A percentile compares a stretch with the other conserved stretches of the same genome.
phyloP scores from a whole-genome alignment of 2,888 invertebrate genomes.

The Prenolepis imparis region DNA sequence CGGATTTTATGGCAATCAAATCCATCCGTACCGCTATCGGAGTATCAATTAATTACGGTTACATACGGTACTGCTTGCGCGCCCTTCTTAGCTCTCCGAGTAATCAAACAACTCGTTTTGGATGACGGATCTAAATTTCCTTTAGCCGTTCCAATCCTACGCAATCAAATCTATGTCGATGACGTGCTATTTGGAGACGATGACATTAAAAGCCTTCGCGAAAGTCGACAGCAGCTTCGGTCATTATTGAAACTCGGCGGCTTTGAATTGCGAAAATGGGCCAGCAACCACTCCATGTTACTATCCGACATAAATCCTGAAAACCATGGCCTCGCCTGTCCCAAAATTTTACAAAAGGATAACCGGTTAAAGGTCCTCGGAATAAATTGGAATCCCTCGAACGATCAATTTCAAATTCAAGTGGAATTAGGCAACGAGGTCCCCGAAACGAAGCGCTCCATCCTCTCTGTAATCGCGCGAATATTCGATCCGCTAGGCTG shows the following conservation, averaged over 20 bases:
- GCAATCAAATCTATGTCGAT: neutral
- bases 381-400: neutral
- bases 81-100: neutral
- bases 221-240: too few relatives aligned
- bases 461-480: too few relatives aligned
- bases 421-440: neutral
- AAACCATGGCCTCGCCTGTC: neutral
- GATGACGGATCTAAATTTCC: neutral
- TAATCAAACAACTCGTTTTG: neutral
- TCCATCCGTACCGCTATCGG: too few relatives aligned
- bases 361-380: neutral
- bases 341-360: neutral
- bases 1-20: neutral
- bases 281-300: neutral
- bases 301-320: neutral
- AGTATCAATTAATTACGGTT: too few relatives aligned
- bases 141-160: accelerated
- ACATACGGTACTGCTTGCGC: too few relatives aligned
- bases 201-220: too few relatives aligned
- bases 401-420: neutral
- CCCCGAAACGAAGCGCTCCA: too few relatives aligned
- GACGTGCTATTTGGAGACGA: neutral
- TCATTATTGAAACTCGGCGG: neutral
- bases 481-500: too few relatives aligned
- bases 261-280: neutral